Evolutionary conservation across 2,888 invertebrate species (phyloP).

Genomic region (Ophioninae sp.): DNA sequence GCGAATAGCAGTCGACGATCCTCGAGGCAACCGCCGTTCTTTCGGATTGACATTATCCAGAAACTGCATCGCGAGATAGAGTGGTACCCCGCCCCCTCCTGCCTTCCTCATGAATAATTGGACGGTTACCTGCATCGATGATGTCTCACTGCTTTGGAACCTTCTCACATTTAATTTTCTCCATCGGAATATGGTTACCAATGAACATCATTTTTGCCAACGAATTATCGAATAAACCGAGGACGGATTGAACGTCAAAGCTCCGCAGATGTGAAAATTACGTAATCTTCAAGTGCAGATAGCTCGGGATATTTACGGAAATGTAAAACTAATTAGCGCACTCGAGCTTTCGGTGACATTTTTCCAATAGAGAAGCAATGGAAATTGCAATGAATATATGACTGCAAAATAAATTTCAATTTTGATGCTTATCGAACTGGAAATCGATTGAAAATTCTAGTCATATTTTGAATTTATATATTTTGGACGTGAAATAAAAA

Average conservation of each 20-base stretch:
- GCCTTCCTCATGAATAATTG: constrained; percentile 43
- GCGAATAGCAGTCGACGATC: constrained; percentile 49
- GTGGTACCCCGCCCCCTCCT: constrained; percentile 36
- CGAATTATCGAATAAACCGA: not conserved
- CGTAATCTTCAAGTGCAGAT: too few species aligned
- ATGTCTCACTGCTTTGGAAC: constrained; percentile 9
- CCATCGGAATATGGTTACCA: not conserved
- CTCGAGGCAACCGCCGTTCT: constrained; percentile 30
- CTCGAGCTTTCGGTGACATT: too few species aligned
- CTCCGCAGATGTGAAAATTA: too few species aligned
- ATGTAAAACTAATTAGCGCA: too few species aligned
- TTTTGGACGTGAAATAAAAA: not conserved
- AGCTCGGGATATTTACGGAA: too few species aligned
- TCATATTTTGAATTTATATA: not conserved
- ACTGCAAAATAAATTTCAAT: too few species aligned
- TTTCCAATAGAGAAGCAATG: too few species aligned
- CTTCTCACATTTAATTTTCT: not conserved
- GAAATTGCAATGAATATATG: too few species aligned
- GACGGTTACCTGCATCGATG: constrained; percentile 57
- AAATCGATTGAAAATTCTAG: too few species aligned
- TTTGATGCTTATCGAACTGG: too few species aligned
- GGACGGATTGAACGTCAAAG: too few species aligned
- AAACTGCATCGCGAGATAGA: constrained; percentile 51
- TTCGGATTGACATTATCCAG: constrained; percentile 55
- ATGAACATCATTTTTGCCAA: not conserved